phyloP scores from a whole-genome alignment of 1,140 invertebrate species.

The Drosophila ohnishii region DNA sequence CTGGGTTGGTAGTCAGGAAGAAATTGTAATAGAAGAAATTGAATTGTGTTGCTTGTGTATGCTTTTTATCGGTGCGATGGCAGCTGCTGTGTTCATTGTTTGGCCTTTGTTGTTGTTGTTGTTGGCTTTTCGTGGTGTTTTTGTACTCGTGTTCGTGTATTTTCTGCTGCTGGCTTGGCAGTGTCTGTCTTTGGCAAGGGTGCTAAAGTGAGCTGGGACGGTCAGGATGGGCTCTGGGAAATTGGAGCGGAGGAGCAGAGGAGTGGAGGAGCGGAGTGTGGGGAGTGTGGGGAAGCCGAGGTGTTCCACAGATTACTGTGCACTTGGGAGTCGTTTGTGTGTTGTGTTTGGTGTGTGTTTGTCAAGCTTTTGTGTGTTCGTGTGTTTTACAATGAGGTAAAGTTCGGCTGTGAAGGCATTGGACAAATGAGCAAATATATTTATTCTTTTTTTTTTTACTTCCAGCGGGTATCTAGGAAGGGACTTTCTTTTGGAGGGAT shows the following conservation, averaged over 20 bases:
- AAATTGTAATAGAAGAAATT: constrained; percentile 78
- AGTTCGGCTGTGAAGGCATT: constrained; percentile 76
- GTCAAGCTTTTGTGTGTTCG: constrained; percentile 59
- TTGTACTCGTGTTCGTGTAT: constrained; percentile 18
- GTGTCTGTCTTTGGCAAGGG: constrained; percentile 38
- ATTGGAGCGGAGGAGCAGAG: constrained; percentile 7
- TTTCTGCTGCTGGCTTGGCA: constrained; percentile 32
- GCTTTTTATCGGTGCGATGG: constrained; percentile 54
- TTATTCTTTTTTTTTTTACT: constrained; percentile 25
- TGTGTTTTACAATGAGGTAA: constrained; percentile 80
- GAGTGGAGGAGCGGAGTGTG: background rate
- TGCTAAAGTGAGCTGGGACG: background rate
- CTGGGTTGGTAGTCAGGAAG: constrained; percentile 52
- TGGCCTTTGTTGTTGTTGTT: constrained; percentile 22
- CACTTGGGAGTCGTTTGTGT: constrained; percentile 70
- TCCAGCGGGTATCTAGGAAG: constrained; percentile 8
- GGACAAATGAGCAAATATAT: constrained; percentile 67
- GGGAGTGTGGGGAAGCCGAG: constrained; percentile 3
- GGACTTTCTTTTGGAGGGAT: constrained; percentile 9
- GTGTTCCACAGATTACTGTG: constrained; percentile 63
- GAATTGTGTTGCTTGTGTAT: constrained; percentile 66
- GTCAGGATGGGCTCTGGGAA: constrained; percentile 1
- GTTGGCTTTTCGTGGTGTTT: constrained; percentile 16
- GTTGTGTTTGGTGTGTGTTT: constrained; percentile 50
- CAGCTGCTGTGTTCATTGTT: constrained; percentile 71